Evolutionary conservation across 2,113 vertebrate genomes (phyloP), one percentile per base, ranked within the genome.

Genomic region (Onychorhynchus coronatus): DNA sequence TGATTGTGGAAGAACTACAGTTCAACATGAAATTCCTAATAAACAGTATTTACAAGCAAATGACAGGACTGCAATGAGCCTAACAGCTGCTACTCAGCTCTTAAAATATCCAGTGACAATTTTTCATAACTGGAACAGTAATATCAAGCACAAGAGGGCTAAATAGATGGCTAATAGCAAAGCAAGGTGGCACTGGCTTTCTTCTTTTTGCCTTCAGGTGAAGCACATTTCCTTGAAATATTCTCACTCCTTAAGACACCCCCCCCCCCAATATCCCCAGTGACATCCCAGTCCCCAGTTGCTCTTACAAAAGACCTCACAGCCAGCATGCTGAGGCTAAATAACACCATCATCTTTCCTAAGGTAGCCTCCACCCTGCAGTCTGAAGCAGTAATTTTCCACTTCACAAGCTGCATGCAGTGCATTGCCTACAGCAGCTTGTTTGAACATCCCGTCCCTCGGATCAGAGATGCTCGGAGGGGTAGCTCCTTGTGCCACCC

Each of bases 331-430:
- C 55, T 39, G 80, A 67, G 39, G 35, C 56, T 91, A 59, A 94
- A 76, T 19, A 80, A 50, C 55, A 75, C n/a, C 20, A 4, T 41
- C 9, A 27, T 75, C 41, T 93, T 89, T 63, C 18, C 76, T 31
- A 71, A 95, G 66, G 66, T 65, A 94, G 74, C 91, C 83, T 85
- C 94, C 72, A 92, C 70, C 70, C 87, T 73, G 18, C 72, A 90
- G 91, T 46, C 28, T 83, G 92, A 91, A 93, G 87, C 91, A 84
- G 87, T 93, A 93, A 82, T 95, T 95, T 94, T 89, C 81, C 90
- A 66, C 62, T 94, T 96, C 56, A 68, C 0, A 8, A 97, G 81
- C 47, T 89, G 85, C 87, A 74, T 11, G 10, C 52, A 90, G 88
- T 14, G 37, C 88, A 77, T 9, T 74, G 75, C 79, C 90, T 73